phyloP scores from a whole-genome alignment of 2,888 invertebrate species.

The Ochlodes sylvanus region DNA sequence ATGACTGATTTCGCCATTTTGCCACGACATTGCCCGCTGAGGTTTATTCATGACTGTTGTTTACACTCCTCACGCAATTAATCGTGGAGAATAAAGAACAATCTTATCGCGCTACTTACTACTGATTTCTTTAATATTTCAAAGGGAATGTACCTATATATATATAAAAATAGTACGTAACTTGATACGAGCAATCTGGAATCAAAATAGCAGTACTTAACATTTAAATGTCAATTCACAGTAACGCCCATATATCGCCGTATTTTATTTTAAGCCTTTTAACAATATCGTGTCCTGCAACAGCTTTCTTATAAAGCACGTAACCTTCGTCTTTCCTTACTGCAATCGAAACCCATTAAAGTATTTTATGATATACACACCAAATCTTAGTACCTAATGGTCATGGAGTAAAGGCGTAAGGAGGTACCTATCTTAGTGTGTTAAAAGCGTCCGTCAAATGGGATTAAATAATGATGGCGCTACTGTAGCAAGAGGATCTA shows the following conservation, averaged over 20 bases:
- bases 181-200: neutral
- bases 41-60: conserved; percentile 8
- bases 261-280: neutral
- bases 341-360: too few species aligned
- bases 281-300: too few species aligned
- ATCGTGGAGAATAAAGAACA: conserved; percentile 2
- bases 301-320: neutral
- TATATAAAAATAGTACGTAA: too few species aligned
- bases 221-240: conserved; percentile 28
- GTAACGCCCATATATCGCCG: neutral
- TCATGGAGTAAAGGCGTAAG: too few species aligned
- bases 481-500: too few species aligned
- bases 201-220: conserved; percentile 20
- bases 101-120: conserved; percentile 9
- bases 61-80: conserved; percentile 1
- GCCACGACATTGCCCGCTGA: neutral
- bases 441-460: too few species aligned
- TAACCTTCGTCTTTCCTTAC: too few species aligned
- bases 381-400: too few species aligned
- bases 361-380: too few species aligned
- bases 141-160: conserved; percentile 1
- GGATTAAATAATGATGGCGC: too few species aligned
- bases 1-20: neutral
- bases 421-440: too few species aligned
- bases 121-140: neutral